These are phyloP conservation scores for Cacatua alba DNA, from an alignment of 2,113 vertebrate genomes.

Conservation along the genomic window DNA sequence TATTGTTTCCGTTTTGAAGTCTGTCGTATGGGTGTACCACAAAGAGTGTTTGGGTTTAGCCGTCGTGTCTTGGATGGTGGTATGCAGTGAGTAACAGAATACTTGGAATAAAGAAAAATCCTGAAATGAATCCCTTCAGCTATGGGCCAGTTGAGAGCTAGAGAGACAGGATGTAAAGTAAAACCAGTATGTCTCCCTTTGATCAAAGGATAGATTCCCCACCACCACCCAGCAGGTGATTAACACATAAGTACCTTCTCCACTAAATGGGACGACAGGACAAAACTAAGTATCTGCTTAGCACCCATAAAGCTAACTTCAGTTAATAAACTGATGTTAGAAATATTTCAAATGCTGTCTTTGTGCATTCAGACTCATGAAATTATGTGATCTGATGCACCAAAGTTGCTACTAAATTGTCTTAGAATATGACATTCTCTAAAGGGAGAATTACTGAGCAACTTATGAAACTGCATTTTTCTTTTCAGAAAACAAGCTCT, in stretches of 20 bases:
- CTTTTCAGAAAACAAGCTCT: not conserved
- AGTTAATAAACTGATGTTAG: not conserved
- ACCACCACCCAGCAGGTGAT: constrained; percentile 77
- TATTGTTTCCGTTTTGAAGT: constrained; percentile 80
- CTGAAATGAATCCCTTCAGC: constrained; percentile 78
- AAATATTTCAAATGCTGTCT: not conserved
- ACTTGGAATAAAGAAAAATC: constrained; percentile 75
- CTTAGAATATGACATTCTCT: not conserved
- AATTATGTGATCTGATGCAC: not conserved
- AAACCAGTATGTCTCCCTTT: constrained; percentile 77
- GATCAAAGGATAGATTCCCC: constrained; percentile 78
- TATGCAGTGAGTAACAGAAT: constrained; percentile 79
- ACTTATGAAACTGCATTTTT: not conserved
- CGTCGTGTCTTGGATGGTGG: constrained; percentile 58
- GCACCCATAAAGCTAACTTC: not conserved
- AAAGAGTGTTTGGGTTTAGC: constrained; percentile 72
- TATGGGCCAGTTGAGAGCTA: constrained; percentile 66
- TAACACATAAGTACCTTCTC: constrained; percentile 57
- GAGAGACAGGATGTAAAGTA: constrained; percentile 79
- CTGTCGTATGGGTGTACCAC: constrained; percentile 75
- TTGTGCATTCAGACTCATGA: not conserved
- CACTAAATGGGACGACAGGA: not conserved
- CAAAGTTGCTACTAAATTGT: not conserved
- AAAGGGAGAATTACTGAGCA: not conserved
- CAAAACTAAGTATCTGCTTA: constrained; percentile 9